Conservation (phyloP, 1,140 invertebrate genomes). For the Cyrtorhinus lividipennis region DNA sequence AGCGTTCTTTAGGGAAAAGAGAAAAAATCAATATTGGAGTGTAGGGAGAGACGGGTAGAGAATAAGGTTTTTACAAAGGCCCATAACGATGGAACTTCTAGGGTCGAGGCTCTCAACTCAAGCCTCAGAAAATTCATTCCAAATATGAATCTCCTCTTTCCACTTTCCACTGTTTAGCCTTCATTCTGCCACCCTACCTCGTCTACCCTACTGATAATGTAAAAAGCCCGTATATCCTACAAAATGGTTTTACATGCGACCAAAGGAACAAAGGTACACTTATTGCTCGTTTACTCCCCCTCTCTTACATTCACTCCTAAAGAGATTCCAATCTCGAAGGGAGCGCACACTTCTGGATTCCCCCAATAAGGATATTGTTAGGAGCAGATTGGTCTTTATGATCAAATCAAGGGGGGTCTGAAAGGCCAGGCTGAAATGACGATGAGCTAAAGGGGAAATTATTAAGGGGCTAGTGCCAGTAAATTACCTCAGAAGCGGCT, state of each 20-base stretch:
- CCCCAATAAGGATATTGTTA: not conserved
- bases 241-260: not conserved
- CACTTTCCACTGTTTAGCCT: not conserved
- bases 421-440: not conserved
- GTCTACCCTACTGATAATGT: not conserved
- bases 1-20: too few species aligned
- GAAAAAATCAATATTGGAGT: too few species aligned
- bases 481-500: too few species aligned
- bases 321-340: not conserved
- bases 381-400: not conserved
- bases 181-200: not conserved
- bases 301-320: not conserved
- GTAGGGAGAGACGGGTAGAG: too few species aligned
- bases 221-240: not conserved
- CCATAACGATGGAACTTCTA: too few species aligned
- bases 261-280: not conserved
- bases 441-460: not conserved
- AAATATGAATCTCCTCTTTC: not conserved
- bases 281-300: not conserved
- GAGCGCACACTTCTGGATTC: not conserved
- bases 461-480: not conserved
- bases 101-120: too few species aligned
- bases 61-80: too few species aligned
- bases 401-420: not conserved
- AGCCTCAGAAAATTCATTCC: not conserved